Evolutionary conservation across 2,113 vertebrate genomes (phyloP), one percentile per base, ranked within the genome.

Genomic region (Trogon melanurus): DNA sequence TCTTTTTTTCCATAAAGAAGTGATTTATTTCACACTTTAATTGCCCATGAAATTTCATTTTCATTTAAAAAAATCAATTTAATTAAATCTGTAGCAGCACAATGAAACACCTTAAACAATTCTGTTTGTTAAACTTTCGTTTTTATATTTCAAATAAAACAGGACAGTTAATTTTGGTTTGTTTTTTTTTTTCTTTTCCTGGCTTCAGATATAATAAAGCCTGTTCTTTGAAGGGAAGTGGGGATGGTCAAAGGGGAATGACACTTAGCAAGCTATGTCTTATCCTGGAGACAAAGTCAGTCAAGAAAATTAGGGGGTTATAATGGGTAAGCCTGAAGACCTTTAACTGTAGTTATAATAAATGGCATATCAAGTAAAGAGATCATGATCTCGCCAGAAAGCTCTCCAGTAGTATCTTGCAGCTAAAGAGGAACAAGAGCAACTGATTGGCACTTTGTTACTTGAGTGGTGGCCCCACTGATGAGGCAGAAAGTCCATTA

Each of bases 371-470:
- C 83, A 97, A 97, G 94, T 62, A n/a, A 69, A 96, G 93, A 96
- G 95, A 97, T 97, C 94, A 95, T 69, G 86, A 94, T 96, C 90
- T 85, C 91, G 87, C 50, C 29, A 81, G 75, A 98, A 97, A 88
- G 32, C 66, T 94, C 88, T 88, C 91, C 82, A 91, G 89, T 81
- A 96, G 93, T 97, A 97, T 93, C 89, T 96, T 91, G 71, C 93
- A 97, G 85, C 60, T 95, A 94, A 96, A 97, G 91, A 94, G 67
- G 95, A 98, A 97, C 88, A 98, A 97, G 92, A 95, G 91, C 25
- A 88, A 72, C 95, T 97, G 97, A 98, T 96, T 98, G 96, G 81
- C 88, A 97, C 90, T 98, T 97, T 96, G 85, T 97, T 97, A 91
- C 82, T 91, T 93, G 93, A 97, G 96, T 95, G 44, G 70, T 94